These are phyloP conservation scores for Ericerus pela DNA, from an alignment of 1,140 invertebrate genomes.

Conservation along the genomic window DNA sequence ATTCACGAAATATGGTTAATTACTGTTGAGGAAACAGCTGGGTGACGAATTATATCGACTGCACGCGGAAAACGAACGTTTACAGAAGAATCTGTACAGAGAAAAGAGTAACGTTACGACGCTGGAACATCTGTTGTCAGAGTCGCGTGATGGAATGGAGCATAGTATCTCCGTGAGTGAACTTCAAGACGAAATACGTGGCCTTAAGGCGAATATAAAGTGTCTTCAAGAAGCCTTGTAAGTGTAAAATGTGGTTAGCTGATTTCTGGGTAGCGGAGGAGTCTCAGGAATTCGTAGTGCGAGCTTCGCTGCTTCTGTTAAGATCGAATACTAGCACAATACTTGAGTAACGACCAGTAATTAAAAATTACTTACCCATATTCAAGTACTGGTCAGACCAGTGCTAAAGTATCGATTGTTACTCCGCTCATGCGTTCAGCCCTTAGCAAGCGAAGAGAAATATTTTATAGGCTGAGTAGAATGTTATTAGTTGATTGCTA, in stretches of 20 bases:
- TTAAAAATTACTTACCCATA: neutral
- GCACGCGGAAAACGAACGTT: neutral
- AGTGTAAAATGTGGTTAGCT: neutral
- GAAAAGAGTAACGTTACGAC: neutral
- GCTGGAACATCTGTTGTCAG: neutral
- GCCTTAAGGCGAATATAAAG: neutral
- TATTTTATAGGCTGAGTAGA: too few relatives aligned
- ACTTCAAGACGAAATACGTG: constrained; percentile 1
- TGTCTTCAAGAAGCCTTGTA: constrained; percentile 1
- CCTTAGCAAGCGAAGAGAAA: too few relatives aligned
- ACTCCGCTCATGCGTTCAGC: too few relatives aligned
- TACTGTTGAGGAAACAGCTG: too few relatives aligned
- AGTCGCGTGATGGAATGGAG: neutral
- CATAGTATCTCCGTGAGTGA: neutral
- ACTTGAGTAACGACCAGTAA: neutral
- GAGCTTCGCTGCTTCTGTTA: too few relatives aligned
- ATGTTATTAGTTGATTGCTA: too few relatives aligned
- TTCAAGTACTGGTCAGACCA: too few relatives aligned
- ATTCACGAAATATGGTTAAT: too few relatives aligned
- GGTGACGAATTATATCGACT: neutral
- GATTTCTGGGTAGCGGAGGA: neutral
- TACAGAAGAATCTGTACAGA: neutral
- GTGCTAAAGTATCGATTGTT: too few relatives aligned
- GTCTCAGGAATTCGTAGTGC: neutral
- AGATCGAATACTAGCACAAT: neutral